Conservation (phyloP, 2,888 invertebrate genomes). For the Microplitis deprimator region DNA sequence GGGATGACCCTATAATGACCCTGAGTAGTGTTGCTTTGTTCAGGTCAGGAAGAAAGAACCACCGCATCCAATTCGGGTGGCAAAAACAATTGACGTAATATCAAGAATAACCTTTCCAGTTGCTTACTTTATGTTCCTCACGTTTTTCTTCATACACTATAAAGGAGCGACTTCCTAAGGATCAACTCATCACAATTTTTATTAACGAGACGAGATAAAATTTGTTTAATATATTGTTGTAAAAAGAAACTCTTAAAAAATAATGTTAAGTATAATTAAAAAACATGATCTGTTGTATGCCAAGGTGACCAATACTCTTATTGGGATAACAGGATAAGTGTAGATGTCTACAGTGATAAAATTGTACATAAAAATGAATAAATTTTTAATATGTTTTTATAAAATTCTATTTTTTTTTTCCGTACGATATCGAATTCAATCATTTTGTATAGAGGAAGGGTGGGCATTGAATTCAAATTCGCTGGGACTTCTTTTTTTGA, state of each 20-base stretch:
- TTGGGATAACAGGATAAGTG: neutral
- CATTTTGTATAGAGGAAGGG: too few relatives aligned
- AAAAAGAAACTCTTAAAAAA: neutral
- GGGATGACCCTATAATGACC: slow-evolving; percentile 54
- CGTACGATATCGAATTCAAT: too few relatives aligned
- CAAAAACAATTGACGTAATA: slow-evolving; percentile 95
- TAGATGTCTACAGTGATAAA: neutral
- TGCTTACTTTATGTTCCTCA: slow-evolving; percentile 92
- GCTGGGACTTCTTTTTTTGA: too few relatives aligned
- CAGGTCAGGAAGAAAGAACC: slow-evolving; percentile 93
- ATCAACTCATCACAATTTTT: slow-evolving; percentile 30
- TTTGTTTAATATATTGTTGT: slow-evolving; percentile 15
- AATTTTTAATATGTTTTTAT: too few relatives aligned
- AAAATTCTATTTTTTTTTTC: too few relatives aligned
- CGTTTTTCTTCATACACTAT: slow-evolving; percentile 96
- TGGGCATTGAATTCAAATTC: too few relatives aligned
- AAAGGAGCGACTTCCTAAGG: slow-evolving; percentile 79
- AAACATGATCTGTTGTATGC: neutral
- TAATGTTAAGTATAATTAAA: neutral
- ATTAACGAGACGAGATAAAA: slow-evolving; percentile 24
- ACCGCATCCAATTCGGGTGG: slow-evolving; percentile 92
- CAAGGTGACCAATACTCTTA: neutral
- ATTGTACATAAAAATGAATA: too few relatives aligned
- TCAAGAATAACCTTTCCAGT: slow-evolving; percentile 94
- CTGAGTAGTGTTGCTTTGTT: slow-evolving; percentile 81